These are phyloP conservation scores for Phalacrocorax carbo DNA, from an alignment of 2,113 vertebrate species.

Conservation along the genomic window DNA sequence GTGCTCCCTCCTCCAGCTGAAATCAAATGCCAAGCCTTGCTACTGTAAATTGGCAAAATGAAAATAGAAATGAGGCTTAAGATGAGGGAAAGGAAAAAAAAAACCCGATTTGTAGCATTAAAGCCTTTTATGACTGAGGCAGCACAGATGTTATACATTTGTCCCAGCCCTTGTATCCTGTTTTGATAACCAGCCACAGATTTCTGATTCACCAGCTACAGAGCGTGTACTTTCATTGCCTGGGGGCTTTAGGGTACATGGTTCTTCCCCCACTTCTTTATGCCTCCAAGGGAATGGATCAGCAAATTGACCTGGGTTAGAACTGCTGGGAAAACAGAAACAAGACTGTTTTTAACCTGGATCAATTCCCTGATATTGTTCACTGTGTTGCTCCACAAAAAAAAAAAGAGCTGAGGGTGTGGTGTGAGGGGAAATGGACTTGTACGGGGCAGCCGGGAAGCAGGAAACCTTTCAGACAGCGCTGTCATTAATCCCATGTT, in stretches of 20 bases:
- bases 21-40: neutral
- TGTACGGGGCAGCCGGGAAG: neutral
- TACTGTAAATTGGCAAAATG: neutral
- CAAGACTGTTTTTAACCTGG: neutral
- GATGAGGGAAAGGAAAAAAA: neutral
- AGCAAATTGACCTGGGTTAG: neutral
- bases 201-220: neutral
- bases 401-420: neutral
- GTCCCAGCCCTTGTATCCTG: neutral
- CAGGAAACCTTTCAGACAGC: neutral
- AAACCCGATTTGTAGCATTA: neutral
- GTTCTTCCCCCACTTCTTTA: neutral
- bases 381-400: neutral
- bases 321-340: neutral
- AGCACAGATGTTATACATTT: constrained; percentile 26
- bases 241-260: neutral
- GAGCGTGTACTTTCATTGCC: neutral
- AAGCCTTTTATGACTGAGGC: neutral
- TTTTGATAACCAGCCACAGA: constrained; percentile 15
- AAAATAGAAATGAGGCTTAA: constrained; percentile 2
- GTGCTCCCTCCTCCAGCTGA: neutral
- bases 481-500: neutral
- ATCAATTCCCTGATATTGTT: neutral
- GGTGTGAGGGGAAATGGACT: neutral
- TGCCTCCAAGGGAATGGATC: neutral